Conservation (phyloP, 2,797 vertebrate species). For the Gymnopithys bicolor region DNA sequence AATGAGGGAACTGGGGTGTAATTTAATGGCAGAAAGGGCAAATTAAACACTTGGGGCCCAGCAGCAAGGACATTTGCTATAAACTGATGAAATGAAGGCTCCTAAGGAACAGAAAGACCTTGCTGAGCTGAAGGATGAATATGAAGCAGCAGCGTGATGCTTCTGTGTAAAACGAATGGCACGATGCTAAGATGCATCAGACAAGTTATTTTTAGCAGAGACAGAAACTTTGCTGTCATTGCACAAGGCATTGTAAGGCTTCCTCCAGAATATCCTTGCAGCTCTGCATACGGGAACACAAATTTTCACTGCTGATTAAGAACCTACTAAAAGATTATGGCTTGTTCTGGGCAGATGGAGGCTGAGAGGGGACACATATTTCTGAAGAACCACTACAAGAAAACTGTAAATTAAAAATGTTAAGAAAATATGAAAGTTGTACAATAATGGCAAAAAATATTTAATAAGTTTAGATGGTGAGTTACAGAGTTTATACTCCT, state of each 20-base stretch:
- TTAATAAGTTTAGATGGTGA: background rate
- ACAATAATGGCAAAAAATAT: background rate
- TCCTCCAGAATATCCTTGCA: conserved; percentile 8
- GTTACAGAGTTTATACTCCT: background rate
- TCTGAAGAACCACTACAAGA: background rate
- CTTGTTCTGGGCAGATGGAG: background rate
- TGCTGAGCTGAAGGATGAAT: background rate
- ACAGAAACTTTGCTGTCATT: conserved; percentile 29
- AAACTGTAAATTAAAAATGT: background rate
- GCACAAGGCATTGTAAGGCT: conserved; percentile 19
- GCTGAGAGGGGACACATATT: background rate
- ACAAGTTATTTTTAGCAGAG: conserved; percentile 67
- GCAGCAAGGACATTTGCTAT: background rate
- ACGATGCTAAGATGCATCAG: conserved; percentile 21
- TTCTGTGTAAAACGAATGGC: conserved; percentile 27
- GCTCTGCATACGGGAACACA: background rate
- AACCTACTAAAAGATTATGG: background rate
- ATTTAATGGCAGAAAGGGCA: background rate
- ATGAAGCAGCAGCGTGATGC: background rate
- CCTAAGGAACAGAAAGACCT: background rate
- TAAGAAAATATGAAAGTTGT: background rate
- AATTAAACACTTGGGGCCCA: background rate
- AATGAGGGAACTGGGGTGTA: background rate
- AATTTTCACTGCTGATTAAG: background rate
- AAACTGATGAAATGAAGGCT: background rate